Base-by-base conservation (phyloP, 2,113 vertebrate genomes). In the Bujurquina vittata region DNA sequence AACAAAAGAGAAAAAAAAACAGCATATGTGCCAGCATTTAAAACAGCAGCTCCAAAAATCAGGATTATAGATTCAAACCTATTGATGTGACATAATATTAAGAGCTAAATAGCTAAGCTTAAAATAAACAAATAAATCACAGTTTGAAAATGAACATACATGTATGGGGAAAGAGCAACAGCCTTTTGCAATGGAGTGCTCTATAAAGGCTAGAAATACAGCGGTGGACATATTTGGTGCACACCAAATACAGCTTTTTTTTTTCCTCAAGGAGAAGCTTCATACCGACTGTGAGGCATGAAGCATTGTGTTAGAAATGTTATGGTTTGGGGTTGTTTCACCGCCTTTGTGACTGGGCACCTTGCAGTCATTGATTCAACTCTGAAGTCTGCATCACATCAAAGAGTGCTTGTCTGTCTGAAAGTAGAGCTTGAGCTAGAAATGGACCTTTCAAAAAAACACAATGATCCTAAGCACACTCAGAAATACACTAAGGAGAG, bases 311-410 rank as follows among this genome's bases (percentile, higher is more conserved):
- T 54, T 54, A 20, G 26, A 72, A 72, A 54, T 52, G 6, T 72
- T 72, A 31, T n/a, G 23, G 26, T 72, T 17, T 72, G 17, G 17
- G 46, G 26, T 31, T 52, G 43, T 72, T 72, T 72, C 26, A n/a
- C 26, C 40, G 26, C 43, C 65, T 69, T 49, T 69, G 65, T 29
- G 65, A 69, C 65, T 49, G 5, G 15, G 15, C 40, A 69, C 65
- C 43, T 72, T 54, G 67, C 17, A 54, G 67, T 54, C 18, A 72
- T 54, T 72, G 26, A 72, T 54, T 72, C 46, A 72, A n/a, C 67
- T 72, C 46, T 72, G 17, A 54, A 33, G 67, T 72, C 67, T 31
- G 17, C 43, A 52, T 72, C 26, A 72, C 26, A 33, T 72, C 67
- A 72, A 72, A 52, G 26, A 11, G 46, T 54, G 43, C 17, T 52